These are phyloP conservation scores for Cryptosula pallasiana DNA, from an alignment of 2,888 invertebrate species.

Conservation along the genomic window DNA sequence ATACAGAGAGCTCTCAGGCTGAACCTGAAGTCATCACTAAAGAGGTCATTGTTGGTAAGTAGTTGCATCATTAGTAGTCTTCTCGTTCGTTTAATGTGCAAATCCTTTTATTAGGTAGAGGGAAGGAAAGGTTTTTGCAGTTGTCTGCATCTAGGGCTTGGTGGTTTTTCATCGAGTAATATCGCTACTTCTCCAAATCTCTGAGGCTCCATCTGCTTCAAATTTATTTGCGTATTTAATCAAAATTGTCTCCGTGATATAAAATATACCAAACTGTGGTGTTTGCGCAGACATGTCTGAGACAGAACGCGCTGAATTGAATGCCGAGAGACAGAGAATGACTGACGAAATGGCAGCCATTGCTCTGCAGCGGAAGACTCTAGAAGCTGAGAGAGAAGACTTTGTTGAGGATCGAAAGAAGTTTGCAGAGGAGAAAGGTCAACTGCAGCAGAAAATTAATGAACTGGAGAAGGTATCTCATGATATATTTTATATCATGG, in stretches of 20 bases:
- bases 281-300: slow-evolving; percentile 6
- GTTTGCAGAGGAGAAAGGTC: slow-evolving; percentile 26
- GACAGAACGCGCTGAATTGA: slow-evolving; percentile 27
- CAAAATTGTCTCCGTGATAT: no score
- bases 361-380: slow-evolving; percentile 26
- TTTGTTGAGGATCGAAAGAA: slow-evolving; percentile 28
- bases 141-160: no score
- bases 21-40: neutral
- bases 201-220: no score
- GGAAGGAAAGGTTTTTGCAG: no score
- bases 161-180: no score
- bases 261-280: no score
- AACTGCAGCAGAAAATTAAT: slow-evolving; percentile 17
- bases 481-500: no score
- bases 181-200: no score
- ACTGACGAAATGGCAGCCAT: neutral
- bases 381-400: slow-evolving; percentile 26
- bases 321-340: slow-evolving; percentile 27
- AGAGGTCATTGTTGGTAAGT: slow-evolving; percentile 8
- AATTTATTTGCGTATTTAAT: no score
- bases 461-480: slow-evolving; percentile 1
- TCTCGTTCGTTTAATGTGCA: no score
- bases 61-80: neutral
- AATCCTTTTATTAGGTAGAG: no score
- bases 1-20: neutral